Evolutionary conservation across 2,888 invertebrate species (phyloP), one percentile per base, ranked within the genome.

Genomic region (Choristoneura rosaceana): DNA sequence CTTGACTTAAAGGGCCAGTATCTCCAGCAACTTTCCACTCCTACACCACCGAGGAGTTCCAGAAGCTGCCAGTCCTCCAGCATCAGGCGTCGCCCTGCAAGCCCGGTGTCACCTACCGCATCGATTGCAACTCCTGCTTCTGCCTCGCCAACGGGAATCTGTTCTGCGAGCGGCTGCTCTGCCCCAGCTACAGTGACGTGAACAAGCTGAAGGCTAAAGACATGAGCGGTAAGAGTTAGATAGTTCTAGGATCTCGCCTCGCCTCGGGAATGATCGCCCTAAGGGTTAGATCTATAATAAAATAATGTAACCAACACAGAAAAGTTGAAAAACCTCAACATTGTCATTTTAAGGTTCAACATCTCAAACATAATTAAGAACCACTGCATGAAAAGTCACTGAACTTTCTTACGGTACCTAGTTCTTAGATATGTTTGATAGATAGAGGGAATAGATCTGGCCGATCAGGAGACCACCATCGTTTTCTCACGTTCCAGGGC

Each of bases 91-190:
- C 80, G 0, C 75, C 81, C 5, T 93, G 93, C 63, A 74, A 74
- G 0, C 84, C 89, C 0, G 89, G 90, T 0, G 80, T 70, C 3
- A 76, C 76, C 0, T 92, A 92, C 74, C 76, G 66, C 12, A 84
- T 92, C 0, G 82, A 83, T 52, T 93, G 93, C 74, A 92, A 93
- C 69, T 59, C 74, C 0, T 93, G 93, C 74, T 17, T 87, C 1
- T 93, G 93, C 65, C 73, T 83, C 2, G 75, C 81, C 0, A 80
- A 75, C 5, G 75, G 75, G 1, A 87, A 89, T 61, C 80, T 93
- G 0, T 17, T 85, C 0, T 93, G 93, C 59, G 82, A 84, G 1
- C 76, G 79, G 2, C 74, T 80, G n/a, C 74, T 89, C 14, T 93
- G 93, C 58, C 70, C 88, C 2, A 87, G 87, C 68, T 77, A 79